Evolutionary conservation across 2,797 vertebrate genomes (phyloP), one percentile per base, ranked within the genome.

Genomic region (Pogoniulus pusillus): DNA sequence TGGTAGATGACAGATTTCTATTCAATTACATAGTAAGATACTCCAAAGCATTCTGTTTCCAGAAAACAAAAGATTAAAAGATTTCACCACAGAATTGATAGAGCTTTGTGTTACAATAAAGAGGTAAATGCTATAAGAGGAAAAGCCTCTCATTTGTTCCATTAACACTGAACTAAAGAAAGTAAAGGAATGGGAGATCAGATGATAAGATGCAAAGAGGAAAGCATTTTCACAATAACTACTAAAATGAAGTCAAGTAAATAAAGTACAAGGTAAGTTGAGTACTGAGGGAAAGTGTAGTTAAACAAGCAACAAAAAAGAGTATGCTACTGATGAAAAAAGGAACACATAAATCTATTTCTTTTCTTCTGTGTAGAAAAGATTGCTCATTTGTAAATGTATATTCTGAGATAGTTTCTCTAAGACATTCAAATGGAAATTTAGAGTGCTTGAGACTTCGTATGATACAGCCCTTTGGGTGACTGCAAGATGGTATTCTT

Each of bases 51-150:
- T 72, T 87, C 34, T 90, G 51, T 82, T 92, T 88, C 65, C 62
- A 69, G 18, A 6, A 88, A 89, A 80, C 5, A 68, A 80, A 89
- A 80, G 70, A 93, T 63, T 26, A 80, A 93, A 91, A 69, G 7
- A 30, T 74, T 89, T 92, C 12, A 22, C 57, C 72, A 30, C 24
- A 63, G 2, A 41, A 7, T 66, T 82, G 80, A 69, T 76, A 65
- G 37, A 65, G 76, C 54, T 62, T 35, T 51, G 35, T 78, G 29
- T 63, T 92, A 69, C 79, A 93, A 90, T 91, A 75, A 74, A 66
- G 30, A 84, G 7, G 35, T 66, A 93, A 91, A 83, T 53, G 65
- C 7, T 53, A 12, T 53, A 54, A 22, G 47, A 91, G 8, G 22
- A 86, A 89, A 80, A 72, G 3, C 6, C 37, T 81, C 24, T 71